Conservation (phyloP, 1,140 invertebrate species). For the Pteromalus puparum region DNA sequence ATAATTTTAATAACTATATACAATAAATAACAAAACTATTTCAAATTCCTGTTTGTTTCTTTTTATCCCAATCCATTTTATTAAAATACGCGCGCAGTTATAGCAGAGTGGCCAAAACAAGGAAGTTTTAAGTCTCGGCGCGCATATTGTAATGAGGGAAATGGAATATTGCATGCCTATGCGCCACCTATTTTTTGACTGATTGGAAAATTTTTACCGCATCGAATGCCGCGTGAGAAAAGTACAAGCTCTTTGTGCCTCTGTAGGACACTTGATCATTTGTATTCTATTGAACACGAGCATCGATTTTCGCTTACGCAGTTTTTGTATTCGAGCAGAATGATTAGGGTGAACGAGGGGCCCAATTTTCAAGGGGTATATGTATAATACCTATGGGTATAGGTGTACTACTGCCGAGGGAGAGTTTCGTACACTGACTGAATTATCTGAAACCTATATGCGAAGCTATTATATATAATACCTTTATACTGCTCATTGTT, state of each 20-base stretch:
- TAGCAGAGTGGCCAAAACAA: too few species aligned
- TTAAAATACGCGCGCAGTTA: too few species aligned
- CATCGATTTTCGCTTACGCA: background rate
- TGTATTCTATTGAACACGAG: background rate
- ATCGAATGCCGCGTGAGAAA: background rate
- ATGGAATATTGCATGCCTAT: too few species aligned
- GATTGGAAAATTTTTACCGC: too few species aligned
- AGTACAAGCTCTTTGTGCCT: background rate
- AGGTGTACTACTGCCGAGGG: background rate
- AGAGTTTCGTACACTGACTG: background rate
- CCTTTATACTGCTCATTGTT: too few species aligned
- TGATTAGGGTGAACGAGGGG: background rate
- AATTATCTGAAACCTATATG: too few species aligned
- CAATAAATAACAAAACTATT: slow-evolving; percentile 51
- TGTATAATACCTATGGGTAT: too few species aligned
- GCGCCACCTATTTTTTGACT: too few species aligned
- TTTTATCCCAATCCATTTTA: background rate
- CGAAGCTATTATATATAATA: too few species aligned
- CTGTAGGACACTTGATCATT: background rate
- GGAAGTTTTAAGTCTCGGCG: too few species aligned
- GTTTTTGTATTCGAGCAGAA: background rate
- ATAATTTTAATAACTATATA: slow-evolving; percentile 55
- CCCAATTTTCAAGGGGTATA: background rate
- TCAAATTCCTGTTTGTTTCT: background rate
- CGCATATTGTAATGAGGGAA: too few species aligned